These are phyloP conservation scores for Darevskia mixta DNA, from an alignment of 2,797 vertebrate species.

Conservation along the genomic window DNA sequence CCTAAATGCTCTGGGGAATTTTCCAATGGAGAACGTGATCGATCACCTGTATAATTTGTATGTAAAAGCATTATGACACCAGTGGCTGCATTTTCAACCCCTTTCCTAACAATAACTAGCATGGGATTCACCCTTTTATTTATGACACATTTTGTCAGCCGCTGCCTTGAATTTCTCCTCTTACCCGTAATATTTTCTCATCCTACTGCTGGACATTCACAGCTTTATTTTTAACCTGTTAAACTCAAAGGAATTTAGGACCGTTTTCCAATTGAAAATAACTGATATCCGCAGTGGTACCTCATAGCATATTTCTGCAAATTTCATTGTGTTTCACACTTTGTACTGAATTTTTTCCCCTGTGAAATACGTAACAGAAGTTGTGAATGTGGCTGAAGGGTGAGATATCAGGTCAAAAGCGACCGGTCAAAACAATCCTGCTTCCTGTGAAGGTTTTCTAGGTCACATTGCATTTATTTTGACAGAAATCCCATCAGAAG, in stretches of 20 bases:
- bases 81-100: neutral
- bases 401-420: neutral
- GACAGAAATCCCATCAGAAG: neutral
- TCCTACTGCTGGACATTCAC: neutral
- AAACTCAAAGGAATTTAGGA: neutral
- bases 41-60: too few species aligned
- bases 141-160: neutral
- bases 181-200: neutral
- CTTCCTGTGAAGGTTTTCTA: neutral
- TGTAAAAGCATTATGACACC: neutral
- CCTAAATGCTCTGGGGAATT: too few species aligned
- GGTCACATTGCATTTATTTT: neutral
- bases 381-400: neutral
- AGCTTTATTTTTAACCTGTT: neutral
- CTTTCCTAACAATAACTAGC: neutral
- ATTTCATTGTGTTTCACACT: constrained; percentile 6
- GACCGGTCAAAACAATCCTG: neutral
- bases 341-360: neutral
- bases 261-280: neutral
- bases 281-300: neutral
- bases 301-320: neutral
- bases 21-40: too few species aligned
- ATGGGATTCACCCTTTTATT: neutral
- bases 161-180: neutral
- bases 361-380: neutral